Percentiles rank a stretch among this genome's conserved stretches.
These are phyloP conservation scores for Rhincodon typus DNA, from an alignment of 2,797 vertebrate species.

Conservation along the genomic window DNA sequence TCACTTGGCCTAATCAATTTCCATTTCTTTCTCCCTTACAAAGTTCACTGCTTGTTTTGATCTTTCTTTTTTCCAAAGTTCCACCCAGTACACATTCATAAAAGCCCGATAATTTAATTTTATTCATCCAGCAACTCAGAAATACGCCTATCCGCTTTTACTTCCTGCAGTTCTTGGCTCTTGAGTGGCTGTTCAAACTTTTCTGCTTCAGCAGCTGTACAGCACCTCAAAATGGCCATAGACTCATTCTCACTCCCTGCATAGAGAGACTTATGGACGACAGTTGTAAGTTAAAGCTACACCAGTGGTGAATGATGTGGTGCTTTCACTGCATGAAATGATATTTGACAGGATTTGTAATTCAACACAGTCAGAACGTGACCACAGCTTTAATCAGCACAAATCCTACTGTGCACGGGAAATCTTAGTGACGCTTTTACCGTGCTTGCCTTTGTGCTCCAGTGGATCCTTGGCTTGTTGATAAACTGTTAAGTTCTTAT, in stretches of 20 bases:
- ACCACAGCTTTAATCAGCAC: background rate
- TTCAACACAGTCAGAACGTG: background rate
- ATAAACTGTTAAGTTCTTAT: conserved; percentile 7
- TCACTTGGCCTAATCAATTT: background rate
- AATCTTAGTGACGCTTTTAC: conserved; percentile 21
- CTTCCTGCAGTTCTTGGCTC: background rate
- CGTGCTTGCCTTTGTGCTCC: background rate
- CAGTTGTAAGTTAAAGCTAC: background rate
- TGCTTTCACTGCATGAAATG: background rate
- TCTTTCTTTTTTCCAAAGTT: background rate
- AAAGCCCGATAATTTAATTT: background rate
- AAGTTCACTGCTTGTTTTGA: background rate
- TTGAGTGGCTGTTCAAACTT: background rate
- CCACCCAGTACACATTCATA: background rate
- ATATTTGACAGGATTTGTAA: conserved; percentile 29
- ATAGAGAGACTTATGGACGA: background rate
- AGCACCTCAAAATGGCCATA: too few relatives aligned
- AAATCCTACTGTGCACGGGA: conserved; percentile 14
- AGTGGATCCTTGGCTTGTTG: background rate
- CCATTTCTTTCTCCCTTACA: background rate
- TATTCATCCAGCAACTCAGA: background rate
- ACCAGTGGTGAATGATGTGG: background rate
- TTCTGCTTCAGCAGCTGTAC: background rate
- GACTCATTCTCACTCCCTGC: background rate
- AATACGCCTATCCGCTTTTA: background rate